Evolutionary conservation across 2,113 vertebrate genomes (phyloP).

Genomic region (Syngnathus floridae): DNA sequence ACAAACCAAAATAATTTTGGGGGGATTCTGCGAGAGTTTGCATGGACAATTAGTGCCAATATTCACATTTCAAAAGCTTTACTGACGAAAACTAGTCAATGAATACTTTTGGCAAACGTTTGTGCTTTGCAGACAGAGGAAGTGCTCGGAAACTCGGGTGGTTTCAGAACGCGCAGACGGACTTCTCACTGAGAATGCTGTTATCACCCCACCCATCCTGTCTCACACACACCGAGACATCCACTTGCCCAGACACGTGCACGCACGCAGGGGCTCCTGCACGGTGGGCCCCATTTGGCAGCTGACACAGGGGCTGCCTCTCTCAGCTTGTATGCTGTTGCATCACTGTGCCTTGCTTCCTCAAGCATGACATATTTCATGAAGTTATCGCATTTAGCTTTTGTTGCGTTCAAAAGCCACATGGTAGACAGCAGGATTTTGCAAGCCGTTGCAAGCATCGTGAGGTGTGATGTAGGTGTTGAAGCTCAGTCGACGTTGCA

Average conservation of each 20-base stretch:
- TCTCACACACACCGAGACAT: slow-evolving; percentile 23
- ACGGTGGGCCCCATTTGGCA: slow-evolving; percentile 24
- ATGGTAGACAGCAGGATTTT: neutral
- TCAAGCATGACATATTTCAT: slow-evolving; percentile 25
- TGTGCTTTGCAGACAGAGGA: slow-evolving; percentile 49
- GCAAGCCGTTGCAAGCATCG: neutral
- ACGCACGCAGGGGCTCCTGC: slow-evolving; percentile 14
- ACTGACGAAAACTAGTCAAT: too few relatives aligned
- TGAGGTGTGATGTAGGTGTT: slow-evolving; percentile 26
- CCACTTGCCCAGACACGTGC: slow-evolving; percentile 29
- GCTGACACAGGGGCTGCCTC: slow-evolving; percentile 28
- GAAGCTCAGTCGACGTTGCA: slow-evolving; percentile 3
- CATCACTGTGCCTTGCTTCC: slow-evolving; percentile 36
- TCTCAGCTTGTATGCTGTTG: slow-evolving; percentile 30
- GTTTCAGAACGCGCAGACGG: slow-evolving; percentile 40
- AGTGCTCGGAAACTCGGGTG: slow-evolving; percentile 29
- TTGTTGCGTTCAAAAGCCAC: neutral
- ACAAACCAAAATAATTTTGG: neutral
- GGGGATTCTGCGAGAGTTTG: too few relatives aligned
- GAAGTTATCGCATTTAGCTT: neutral
- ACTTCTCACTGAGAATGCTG: slow-evolving; percentile 39
- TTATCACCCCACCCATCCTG: slow-evolving; percentile 58
- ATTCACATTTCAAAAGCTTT: too few relatives aligned
- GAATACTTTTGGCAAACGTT: slow-evolving; percentile 7
- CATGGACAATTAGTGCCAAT: too few relatives aligned